Evolutionary conservation across 2,888 invertebrate species (phyloP), one percentile per base, ranked within the genome.

Genomic region (Meiosimyza platycephala): DNA sequence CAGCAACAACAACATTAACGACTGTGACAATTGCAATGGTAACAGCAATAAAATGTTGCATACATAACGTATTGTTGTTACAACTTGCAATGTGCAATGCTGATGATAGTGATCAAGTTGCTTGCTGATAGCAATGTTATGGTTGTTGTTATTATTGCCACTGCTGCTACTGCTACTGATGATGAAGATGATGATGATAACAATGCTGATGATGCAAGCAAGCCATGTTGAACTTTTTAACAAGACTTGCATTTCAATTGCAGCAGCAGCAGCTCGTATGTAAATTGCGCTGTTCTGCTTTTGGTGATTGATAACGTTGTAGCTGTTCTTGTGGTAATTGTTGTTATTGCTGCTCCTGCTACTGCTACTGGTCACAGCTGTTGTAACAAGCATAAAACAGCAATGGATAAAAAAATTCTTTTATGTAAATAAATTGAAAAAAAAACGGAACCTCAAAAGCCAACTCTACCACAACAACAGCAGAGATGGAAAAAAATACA

Each of bases 1-100:
- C 76, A 76, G 16, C 59, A 71, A 33, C 64, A 62, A 47, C 67
- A 63, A 54, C 16, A 66, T 66, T 50, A 75, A 63, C 40, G 54
- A 47, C 16, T 16, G 60, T 75, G 75, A 47, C 65, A 60, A 55
- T 47, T 47, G 51, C 1, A 15, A n/a, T 57, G 40, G 13, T 47
- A 16, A 48, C 57, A 65, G 64, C 64, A 47, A 68, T 69, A 59
- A 65, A 70, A 11, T 16, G 18, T 40, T 63, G 55, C 57, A 64
- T 48, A 59, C 16, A 12, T 28, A 54, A 48, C 16, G 28, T 22
- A 74, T 74, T 74, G 68, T 70, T 76, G 71, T 64, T 69, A 71
- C 60, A 72, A 73, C 73, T 74, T 60, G 68, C 68, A 48, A 62
- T 72, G 64, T 59, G 59, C 12, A 51, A 7, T 64, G 64, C 6